Evolutionary conservation across 2,797 vertebrate species (phyloP), one percentile per base, ranked within the genome.

Genomic region (Gouania willdenowi): DNA sequence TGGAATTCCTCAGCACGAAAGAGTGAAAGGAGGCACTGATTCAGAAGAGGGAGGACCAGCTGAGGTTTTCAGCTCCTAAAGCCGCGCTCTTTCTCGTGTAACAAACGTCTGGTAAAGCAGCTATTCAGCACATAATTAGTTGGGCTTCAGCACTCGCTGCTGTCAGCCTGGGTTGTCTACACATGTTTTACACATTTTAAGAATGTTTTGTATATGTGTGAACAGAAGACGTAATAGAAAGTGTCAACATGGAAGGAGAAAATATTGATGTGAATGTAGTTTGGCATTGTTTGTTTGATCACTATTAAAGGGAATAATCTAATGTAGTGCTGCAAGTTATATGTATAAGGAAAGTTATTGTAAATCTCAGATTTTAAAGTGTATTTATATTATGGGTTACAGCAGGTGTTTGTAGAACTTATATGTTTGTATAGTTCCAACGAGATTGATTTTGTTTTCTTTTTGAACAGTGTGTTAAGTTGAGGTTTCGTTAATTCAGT

Each of bases 1-100:
- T 80, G 84, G 89, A 91, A 91, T 91, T 83, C 81, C 66, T 66
- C 49, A 22, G 64, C 65, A 77, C 68, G 51, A 65, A 75, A 78
- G 72, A 63, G 73, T 69, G 66, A 79, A 75, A 81, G 66, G 73
- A 70, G 56, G 66, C 53, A 49, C 61, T 49, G 6, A 28, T 27
- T 48, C 44, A 50, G 21, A 49, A 44, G 21, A 52, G 29, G 10
- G 48, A 21, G 41, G 28, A 26, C 19, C 16, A 37, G 41, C 31
- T 19, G 3, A 31, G 44, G 52, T 57, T 51, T 66, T 47, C 57
- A 46, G 47, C 55, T 50, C 41, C 50, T 51, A 11, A 1, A 42
- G 16, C 32, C 6, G 16, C 43, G 45, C 51, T 61, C 67, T 77
- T 70, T 64, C 43, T 54, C 41, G 5, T 60, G 69, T 50, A 68